Percentiles rank a stretch among this genome's conserved stretches.
phyloP scores from a whole-genome alignment of 2,888 invertebrate genomes.

The Cactoblastis cactorum region DNA sequence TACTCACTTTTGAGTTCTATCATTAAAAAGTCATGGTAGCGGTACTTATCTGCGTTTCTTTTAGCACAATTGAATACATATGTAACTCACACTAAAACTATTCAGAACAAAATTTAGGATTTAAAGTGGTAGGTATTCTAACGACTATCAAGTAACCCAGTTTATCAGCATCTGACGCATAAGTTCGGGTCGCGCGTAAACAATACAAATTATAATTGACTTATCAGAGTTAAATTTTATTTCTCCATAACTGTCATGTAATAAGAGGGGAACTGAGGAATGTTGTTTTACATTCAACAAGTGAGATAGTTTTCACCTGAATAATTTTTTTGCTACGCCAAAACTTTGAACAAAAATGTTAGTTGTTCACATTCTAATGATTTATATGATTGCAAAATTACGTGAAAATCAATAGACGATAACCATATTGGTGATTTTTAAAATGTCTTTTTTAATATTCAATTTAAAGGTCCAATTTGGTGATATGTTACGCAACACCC shows the following conservation, averaged over 20 bases:
- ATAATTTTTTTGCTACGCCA: background rate
- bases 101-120: background rate
- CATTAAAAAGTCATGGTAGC: no score
- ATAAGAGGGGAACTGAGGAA: slow-evolving; percentile 22
- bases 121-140: background rate
- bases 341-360: background rate
- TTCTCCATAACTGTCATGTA: slow-evolving; percentile 35
- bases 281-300: slow-evolving; percentile 8
- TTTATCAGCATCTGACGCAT: slow-evolving; percentile 41
- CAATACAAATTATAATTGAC: slow-evolving; percentile 26
- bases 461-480: slow-evolving; percentile 37
- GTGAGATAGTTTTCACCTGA: slow-evolving; percentile 5
- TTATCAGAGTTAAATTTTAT: slow-evolving; percentile 26
- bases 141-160: slow-evolving; percentile 31
- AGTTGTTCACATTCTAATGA: no score
- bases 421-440: background rate
- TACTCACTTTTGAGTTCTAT: no score
- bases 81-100: no score
- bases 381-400: background rate
- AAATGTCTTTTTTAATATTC: background rate
- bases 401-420: background rate
- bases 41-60: no score
- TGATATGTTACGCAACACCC: slow-evolving; percentile 71
- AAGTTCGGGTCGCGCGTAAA: slow-evolving; percentile 53
- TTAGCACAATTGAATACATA: background rate